phyloP scores from a whole-genome alignment of 2,888 invertebrate species.

The Anagyrus pseudococci region DNA sequence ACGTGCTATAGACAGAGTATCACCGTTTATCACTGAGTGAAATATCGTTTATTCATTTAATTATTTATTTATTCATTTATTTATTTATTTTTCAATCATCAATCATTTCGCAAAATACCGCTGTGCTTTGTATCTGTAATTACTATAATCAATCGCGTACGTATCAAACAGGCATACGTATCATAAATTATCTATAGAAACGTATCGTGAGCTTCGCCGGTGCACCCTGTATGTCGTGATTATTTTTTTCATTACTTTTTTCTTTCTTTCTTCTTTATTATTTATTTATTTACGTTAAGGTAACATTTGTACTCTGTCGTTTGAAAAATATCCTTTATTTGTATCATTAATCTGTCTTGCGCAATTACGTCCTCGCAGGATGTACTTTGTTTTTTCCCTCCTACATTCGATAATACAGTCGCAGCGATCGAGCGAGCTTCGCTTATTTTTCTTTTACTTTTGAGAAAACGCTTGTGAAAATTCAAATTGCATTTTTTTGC shows the following conservation, averaged over 20 bases:
- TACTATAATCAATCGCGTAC: conserved; percentile 18
- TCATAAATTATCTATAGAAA: conserved; percentile 48
- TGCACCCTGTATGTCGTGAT: conserved; percentile 60
- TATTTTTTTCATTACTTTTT: conserved; percentile 35
- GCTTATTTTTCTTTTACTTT: not conserved
- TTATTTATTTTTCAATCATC: conserved; percentile 31
- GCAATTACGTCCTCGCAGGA: conserved; percentile 13
- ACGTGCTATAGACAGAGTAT: no score
- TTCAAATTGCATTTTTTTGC: no score
- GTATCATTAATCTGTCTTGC: conserved; percentile 20
- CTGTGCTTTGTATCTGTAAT: conserved; percentile 33
- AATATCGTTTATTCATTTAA: no score
- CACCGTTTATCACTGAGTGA: no score
- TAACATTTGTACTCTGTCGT: conserved; percentile 59
- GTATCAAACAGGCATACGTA: no score
- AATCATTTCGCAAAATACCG: conserved; percentile 45
- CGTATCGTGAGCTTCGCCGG: conserved; percentile 48
- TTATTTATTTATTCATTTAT: no score
- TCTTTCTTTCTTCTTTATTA: conserved; percentile 10
- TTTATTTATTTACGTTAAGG: conserved; percentile 47
- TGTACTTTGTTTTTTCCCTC: conserved; percentile 7
- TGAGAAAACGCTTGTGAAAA: no score
- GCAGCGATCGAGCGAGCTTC: conserved; percentile 22
- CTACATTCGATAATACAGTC: not conserved
- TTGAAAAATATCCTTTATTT: conserved; percentile 46